Base-by-base conservation (phyloP, 1,140 invertebrate species). In the Pogonognathellus flavescens region DNA sequence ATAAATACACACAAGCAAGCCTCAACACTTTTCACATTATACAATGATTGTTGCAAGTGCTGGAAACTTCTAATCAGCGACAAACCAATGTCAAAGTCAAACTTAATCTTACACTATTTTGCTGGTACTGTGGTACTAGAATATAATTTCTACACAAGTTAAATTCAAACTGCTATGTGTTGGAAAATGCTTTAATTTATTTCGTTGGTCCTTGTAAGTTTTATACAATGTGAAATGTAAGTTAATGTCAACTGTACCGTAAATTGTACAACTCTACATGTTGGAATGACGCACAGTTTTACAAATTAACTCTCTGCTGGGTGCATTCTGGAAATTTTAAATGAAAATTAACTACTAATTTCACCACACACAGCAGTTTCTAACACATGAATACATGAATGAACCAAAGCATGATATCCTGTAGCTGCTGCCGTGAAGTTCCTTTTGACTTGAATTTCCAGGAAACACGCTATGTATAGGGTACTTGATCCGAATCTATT, bases 251-350 rank as follows among this genome's bases (percentile, higher is more conserved):
- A 41, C 31, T 3, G 31, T 41, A 6, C 31, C 1, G 6, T 41
- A 41, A 41, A 41, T 41, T 41, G 2, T 3, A 41, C 31, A 41
- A 41, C 31, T 41, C 31, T 70, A 41, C 11, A 25, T 70, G 25
- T 0, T 60, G 11, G 31, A n/a, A 70, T 70, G 66, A 70, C 66
- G 66, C 66, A 70, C 25, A 70, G 22, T 70, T 70, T 70, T 16
- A 11, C 25, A 31, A 70, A 31, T 25, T 25, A 66, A 20, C 66
- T 25, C n/a, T 25, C 66, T 70, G 31, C 11, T 60, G 59, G 59
- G 16, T 25, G 25, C 66, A 70, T 70, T 70, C 25, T 60, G 59
- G 2, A 60, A 0, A 60, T 60, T 60, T 60, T 22, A n/a, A 60
- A 20, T 7, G 18, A 60, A 22, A 60, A 60, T 60, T 60, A 60